Evolutionary conservation across 1,140 invertebrate genomes (phyloP).

Genomic region (Papilio xuthus): DNA sequence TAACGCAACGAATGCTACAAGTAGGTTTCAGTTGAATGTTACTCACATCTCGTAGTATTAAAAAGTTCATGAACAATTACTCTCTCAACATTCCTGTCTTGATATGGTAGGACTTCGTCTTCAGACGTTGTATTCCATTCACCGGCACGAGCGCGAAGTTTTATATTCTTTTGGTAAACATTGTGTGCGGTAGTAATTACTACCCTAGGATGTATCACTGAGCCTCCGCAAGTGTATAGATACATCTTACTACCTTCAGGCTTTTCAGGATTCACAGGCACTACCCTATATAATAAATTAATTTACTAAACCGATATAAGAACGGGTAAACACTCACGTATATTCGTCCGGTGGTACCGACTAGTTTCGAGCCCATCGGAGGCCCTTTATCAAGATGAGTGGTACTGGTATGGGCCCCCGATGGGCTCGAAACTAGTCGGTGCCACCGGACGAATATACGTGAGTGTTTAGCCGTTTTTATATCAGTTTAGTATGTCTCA

Average conservation of each 20-base stretch:
- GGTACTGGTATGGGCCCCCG: too few relatives aligned
- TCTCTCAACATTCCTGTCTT: conserved; percentile 77
- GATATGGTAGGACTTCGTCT: conserved; percentile 81
- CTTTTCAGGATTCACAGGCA: conserved; percentile 73
- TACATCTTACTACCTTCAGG: conserved; percentile 79
- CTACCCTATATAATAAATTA: conserved; percentile 57
- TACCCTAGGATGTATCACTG: conserved; percentile 87
- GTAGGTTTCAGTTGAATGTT: too few relatives aligned
- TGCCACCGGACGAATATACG: too few relatives aligned
- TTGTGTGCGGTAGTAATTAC: conserved; percentile 76
- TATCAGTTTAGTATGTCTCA: too few relatives aligned
- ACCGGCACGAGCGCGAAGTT: conserved; percentile 77
- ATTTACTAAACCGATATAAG: too few relatives aligned
- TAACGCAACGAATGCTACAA: too few relatives aligned
- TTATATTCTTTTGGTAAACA: neutral
- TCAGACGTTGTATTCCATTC: conserved; percentile 84
- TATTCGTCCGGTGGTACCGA: too few relatives aligned
- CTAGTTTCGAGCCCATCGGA: too few relatives aligned
- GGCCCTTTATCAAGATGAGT: too few relatives aligned
- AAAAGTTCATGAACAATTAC: conserved; percentile 81
- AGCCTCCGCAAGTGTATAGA: conserved; percentile 89
- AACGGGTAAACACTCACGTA: too few relatives aligned
- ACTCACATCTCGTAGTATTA: conserved; percentile 45
- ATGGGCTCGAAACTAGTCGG: too few relatives aligned
- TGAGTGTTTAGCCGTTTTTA: too few relatives aligned